These are phyloP conservation scores for Trilocha varians DNA, from an alignment of 2,888 invertebrate species.

Conservation along the genomic window DNA sequence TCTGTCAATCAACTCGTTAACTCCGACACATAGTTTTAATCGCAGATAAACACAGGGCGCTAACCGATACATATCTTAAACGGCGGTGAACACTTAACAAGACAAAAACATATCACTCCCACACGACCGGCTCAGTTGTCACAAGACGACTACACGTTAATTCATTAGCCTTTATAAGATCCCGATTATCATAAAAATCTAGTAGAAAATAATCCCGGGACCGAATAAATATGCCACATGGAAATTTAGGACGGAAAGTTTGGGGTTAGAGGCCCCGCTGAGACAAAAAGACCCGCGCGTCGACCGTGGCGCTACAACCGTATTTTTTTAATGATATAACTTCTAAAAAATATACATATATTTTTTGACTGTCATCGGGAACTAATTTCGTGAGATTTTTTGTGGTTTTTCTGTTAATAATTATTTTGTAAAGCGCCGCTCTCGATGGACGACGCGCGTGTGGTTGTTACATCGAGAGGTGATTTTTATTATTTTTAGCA, in stretches of 20 bases:
- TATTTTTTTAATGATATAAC: conserved; percentile 37
- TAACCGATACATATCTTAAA: background rate
- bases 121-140: conserved; percentile 28
- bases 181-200: conserved; percentile 64
- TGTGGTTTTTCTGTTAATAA: conserved; percentile 61
- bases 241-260: conserved; percentile 57
- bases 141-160: conserved; percentile 38
- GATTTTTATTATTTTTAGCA: background rate
- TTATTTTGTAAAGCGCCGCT: conserved; percentile 55
- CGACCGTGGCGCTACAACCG: conserved; percentile 49
- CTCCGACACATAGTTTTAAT: background rate
- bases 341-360: conserved; percentile 55
- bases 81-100: background rate
- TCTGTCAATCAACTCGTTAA: background rate
- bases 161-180: conserved; percentile 59
- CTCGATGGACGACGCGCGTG: conserved; percentile 10
- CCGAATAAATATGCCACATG: conserved; percentile 65
- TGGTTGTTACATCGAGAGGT: background rate
- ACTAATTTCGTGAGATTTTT: conserved; percentile 68
- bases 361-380: conserved; percentile 73
- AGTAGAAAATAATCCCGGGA: conserved; percentile 63
- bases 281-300: conserved; percentile 55
- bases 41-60: background rate
- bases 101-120: background rate
- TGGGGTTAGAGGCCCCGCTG: conserved; percentile 43